phyloP scores from a whole-genome alignment of 2,113 vertebrate genomes.

The Telmatochromis brachygnathus region DNA sequence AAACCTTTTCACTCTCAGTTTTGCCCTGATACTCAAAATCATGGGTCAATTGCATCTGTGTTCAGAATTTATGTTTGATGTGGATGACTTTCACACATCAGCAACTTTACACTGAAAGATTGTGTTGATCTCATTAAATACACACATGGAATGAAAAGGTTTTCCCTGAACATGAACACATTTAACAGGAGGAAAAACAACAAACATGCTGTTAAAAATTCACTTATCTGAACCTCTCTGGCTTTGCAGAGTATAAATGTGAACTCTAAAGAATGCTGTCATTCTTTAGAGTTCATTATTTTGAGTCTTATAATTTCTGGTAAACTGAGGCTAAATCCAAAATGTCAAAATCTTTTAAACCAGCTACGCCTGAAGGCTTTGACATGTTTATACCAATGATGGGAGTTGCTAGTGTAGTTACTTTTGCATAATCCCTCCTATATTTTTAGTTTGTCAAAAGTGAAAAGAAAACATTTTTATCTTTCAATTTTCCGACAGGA shows the following conservation, averaged over 20 bases:
- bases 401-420: background rate
- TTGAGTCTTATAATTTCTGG: background rate
- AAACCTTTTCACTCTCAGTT: background rate
- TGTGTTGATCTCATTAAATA: background rate
- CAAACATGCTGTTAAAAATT: background rate
- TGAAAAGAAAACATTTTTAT: background rate
- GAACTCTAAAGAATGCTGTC: background rate
- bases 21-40: background rate
- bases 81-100: background rate
- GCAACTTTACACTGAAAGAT: background rate
- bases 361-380: background rate
- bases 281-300: background rate
- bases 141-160: background rate
- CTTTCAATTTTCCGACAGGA: background rate
- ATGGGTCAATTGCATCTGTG: background rate
- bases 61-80: background rate
- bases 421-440: background rate
- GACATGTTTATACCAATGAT: background rate
- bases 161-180: background rate
- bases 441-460: background rate
- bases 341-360: background rate
- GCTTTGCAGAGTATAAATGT: background rate
- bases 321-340: background rate
- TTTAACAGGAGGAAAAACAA: background rate
- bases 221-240: slow-evolving; percentile 18